phyloP scores from a whole-genome alignment of 1,140 invertebrate species.

The Mizuhopecten yessoensis region DNA sequence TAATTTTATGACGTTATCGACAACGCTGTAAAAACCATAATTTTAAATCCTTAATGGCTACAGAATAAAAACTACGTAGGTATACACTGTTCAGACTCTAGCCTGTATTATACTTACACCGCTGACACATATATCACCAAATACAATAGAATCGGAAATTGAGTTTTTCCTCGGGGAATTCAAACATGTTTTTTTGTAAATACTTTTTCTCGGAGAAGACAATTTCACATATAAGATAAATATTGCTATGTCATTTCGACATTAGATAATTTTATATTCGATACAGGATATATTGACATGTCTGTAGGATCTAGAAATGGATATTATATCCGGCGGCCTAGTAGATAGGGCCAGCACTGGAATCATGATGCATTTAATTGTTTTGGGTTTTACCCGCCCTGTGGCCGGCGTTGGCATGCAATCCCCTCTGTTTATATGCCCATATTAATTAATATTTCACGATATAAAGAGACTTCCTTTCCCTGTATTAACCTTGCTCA shows the following conservation, averaged over 20 bases:
- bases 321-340: neutral
- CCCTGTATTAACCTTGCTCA: neutral
- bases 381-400: neutral
- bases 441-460: constrained; percentile 40
- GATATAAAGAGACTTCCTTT: neutral
- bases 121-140: neutral
- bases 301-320: neutral
- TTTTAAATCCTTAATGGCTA: neutral
- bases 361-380: constrained; percentile 32
- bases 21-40: neutral
- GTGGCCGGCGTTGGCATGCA: neutral
- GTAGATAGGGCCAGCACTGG: neutral
- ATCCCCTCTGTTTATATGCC: neutral
- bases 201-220: constrained; percentile 32
- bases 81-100: neutral
- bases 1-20: neutral
- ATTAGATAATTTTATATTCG: constrained; percentile 31
- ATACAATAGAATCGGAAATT: neutral
- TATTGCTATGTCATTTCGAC: neutral
- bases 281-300: neutral
- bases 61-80: neutral
- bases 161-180: constrained; percentile 24
- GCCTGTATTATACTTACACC: neutral
- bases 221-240: neutral
- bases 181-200: constrained; percentile 20